A percentile compares a stretch with the other conserved stretches of the same genome.
These are phyloP conservation scores for Siniperca undulata DNA, from an alignment of 2,797 vertebrate genomes.

Conservation along the genomic window DNA sequence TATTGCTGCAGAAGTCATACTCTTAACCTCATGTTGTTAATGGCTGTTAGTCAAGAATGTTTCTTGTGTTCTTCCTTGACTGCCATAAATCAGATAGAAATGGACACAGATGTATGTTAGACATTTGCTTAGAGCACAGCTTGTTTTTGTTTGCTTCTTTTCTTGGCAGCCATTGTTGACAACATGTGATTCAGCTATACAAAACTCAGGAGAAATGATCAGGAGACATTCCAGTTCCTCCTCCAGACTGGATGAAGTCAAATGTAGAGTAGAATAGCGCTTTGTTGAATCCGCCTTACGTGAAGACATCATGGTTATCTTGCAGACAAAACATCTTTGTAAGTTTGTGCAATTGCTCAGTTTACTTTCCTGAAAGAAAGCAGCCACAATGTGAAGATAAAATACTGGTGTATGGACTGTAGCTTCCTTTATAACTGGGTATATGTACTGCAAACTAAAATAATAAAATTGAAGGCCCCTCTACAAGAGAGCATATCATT, in stretches of 20 bases:
- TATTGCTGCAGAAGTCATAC: background rate
- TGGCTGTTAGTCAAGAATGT: slow-evolving; percentile 9
- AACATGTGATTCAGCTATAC: slow-evolving; percentile 60
- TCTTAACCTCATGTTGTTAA: slow-evolving; percentile 5
- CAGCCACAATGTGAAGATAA: background rate
- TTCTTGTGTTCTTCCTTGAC: slow-evolving; percentile 20
- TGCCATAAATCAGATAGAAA: slow-evolving; percentile 21
- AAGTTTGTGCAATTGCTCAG: background rate
- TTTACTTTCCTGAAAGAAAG: slow-evolving; percentile 17
- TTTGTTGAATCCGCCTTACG: slow-evolving; percentile 46
- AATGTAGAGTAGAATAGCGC: slow-evolving; percentile 51
- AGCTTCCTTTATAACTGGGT: background rate
- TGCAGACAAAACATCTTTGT: slow-evolving; percentile 32
- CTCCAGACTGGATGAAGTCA: slow-evolving; percentile 53
- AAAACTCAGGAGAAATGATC: slow-evolving; percentile 49
- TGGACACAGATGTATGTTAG: slow-evolving; percentile 22
- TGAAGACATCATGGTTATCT: slow-evolving; percentile 21
- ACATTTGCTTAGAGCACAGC: slow-evolving; percentile 3
- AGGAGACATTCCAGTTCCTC: slow-evolving; percentile 64
- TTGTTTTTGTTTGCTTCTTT: slow-evolving; percentile 27
- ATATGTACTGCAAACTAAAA: background rate
- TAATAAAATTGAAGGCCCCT: background rate
- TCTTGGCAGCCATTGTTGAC: slow-evolving; percentile 30
- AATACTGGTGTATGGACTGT: background rate
- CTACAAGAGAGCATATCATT: background rate